A percentile compares a stretch with the other conserved stretches of the same genome.
Conservation (phyloP, 2,888 invertebrate genomes). For the Coecobrya sp. region DNA sequence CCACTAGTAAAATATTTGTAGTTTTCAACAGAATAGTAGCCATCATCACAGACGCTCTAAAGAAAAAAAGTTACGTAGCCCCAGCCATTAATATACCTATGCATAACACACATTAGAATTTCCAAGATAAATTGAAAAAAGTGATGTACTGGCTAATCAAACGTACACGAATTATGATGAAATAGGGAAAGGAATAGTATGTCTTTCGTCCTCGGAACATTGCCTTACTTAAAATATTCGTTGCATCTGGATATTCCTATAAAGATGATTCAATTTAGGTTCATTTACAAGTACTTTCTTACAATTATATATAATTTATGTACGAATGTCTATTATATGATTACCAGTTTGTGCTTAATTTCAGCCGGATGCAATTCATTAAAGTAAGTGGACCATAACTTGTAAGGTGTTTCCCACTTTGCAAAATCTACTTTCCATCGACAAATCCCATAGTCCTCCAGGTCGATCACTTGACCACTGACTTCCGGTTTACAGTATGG, state of each 20-base stretch:
- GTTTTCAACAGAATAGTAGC: constrained; percentile 71
- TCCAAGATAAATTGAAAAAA: background rate
- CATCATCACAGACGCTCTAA: constrained; percentile 71
- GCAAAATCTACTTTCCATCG: constrained; percentile 76
- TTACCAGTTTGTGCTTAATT: constrained; percentile 63
- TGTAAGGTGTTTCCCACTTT: constrained; percentile 38
- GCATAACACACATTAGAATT: no score
- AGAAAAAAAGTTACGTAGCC: no score
- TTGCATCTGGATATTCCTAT: constrained; percentile 62
- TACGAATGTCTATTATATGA: background rate
- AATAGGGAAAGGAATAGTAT: constrained; percentile 81
- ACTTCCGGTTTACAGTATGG: constrained; percentile 29
- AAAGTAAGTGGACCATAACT: constrained; percentile 72
- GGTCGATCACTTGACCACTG: background rate
- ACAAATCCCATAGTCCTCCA: constrained; percentile 59
- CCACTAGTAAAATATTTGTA: constrained; percentile 73
- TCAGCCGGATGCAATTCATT: constrained; percentile 77
- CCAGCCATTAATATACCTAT: no score
- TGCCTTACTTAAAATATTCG: constrained; percentile 2
- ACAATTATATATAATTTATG: background rate
- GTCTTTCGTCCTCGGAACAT: background rate
- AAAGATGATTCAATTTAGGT: background rate
- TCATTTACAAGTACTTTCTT: background rate
- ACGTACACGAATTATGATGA: constrained; percentile 74
- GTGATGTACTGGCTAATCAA: no score